phyloP scores from a whole-genome alignment of 1,140 invertebrate genomes.

The Hyles euphorbiae region DNA sequence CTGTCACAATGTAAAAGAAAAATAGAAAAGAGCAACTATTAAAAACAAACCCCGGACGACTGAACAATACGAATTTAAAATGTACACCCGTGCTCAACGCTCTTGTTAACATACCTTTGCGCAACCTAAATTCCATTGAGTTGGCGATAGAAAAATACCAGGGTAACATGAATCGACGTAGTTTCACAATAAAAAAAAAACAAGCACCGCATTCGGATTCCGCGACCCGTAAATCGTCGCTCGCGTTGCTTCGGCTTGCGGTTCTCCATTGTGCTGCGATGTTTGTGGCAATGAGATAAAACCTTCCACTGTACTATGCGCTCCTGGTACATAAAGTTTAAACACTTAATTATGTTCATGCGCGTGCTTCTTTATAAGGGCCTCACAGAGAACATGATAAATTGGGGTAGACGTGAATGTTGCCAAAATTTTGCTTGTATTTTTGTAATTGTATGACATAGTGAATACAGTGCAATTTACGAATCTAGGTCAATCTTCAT shows the following conservation, averaged over 20 bases:
- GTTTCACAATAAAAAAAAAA: conserved; percentile 26
- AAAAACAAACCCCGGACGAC: too few relatives aligned
- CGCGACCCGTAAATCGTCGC: conserved; percentile 34
- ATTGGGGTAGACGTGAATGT: too few relatives aligned
- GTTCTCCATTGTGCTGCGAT: conserved; percentile 23
- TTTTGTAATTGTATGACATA: too few relatives aligned
- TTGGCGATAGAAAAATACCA: conserved; percentile 28
- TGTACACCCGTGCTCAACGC: not conserved
- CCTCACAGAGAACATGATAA: too few relatives aligned
- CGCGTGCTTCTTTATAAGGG: too few relatives aligned
- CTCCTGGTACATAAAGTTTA: conserved; percentile 2
- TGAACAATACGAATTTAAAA: too few relatives aligned
- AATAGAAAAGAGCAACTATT: too few relatives aligned
- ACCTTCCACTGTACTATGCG: not conserved
- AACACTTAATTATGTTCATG: not conserved
- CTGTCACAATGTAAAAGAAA: too few relatives aligned
- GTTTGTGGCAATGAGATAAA: conserved; percentile 1
- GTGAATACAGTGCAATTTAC: too few relatives aligned
- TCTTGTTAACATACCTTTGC: conserved; percentile 20
- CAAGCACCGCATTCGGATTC: conserved; percentile 25
- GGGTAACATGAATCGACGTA: conserved; percentile 29
- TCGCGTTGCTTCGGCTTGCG: conserved; percentile 26
- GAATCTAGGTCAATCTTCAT: too few relatives aligned
- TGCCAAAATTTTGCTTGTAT: too few relatives aligned
- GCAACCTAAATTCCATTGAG: conserved; percentile 24